phyloP scores from a whole-genome alignment of 2,888 invertebrate genomes.

The Acanthosepion lycidas region DNA sequence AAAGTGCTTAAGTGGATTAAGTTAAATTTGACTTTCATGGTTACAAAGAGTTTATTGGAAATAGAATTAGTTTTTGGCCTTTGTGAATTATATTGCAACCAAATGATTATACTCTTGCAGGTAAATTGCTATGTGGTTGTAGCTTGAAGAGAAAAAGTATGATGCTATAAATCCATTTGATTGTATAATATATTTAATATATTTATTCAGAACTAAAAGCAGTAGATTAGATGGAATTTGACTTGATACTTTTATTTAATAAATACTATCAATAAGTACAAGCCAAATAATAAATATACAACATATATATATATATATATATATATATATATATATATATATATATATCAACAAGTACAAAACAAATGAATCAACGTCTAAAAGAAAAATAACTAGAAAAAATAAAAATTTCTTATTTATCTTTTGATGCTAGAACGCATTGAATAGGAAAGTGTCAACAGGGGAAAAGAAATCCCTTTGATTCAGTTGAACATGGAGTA shows the following conservation, averaged over 20 bases:
- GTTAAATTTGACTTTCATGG: no score
- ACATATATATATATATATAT: neutral
- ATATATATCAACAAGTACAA: neutral
- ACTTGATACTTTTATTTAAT: neutral
- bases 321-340: neutral
- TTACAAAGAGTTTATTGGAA: no score
- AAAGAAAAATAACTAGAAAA: neutral
- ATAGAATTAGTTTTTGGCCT: no score
- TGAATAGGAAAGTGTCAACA: neutral
- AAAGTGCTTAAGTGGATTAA: no score
- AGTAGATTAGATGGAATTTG: neutral
- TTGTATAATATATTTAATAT: no score
- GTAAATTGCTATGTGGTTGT: no score
- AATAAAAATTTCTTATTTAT: neutral
- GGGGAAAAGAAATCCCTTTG: neutral
- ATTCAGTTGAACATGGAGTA: neutral
- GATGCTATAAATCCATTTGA: no score
- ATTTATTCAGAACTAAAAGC: no score
- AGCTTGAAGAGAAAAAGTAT: no score
- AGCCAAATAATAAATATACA: neutral
- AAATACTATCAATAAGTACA: neutral
- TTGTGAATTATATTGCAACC: no score
- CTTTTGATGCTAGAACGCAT: neutral
- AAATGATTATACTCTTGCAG: no score
- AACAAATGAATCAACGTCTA: neutral